Evolutionary conservation across 2,888 invertebrate species (phyloP), one percentile per base, ranked within the genome.

Genomic region (Choristoneura rosaceana): DNA sequence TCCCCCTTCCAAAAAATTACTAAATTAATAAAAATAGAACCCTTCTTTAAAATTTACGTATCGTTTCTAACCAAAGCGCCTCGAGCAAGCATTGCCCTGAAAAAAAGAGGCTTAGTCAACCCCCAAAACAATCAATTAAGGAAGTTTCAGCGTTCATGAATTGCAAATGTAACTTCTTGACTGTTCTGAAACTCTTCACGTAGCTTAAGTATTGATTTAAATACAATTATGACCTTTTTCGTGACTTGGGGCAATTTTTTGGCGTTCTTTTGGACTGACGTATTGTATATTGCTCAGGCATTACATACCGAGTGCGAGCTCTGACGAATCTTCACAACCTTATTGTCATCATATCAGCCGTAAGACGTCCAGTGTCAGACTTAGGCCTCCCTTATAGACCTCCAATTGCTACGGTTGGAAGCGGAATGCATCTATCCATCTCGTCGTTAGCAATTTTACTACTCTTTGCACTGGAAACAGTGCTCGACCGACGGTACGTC

Each of bases 121-220:
- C 81, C 81, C 84, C 79, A 82, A 88, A 90, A 92, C 89, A 91
- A 91, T 91, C 91, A 91, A 92, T 92, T 91, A 91, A 82, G 85
- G 83, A 90, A 89, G 86, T 90, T 90, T 84, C 83, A 84, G 85
- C 85, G 85, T 87, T 83, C 86, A 86, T 87, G 89, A 91, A 91
- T 90, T 91, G 89, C 88, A 90, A 90, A 78, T 82, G 84, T 84
- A 80, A 84, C 81, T 81, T 79, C 38, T 43, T 15, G 52, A 17
- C 34, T 15, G 47, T 61, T 62, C 50, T 50, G 62, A 41, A 45
- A 45, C 50, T 79, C 77, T 79, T 74, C 67, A 59, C 76, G 81
- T 33, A 50, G 4, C 33, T 64, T 61, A 59, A 76, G 68, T 78
- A 82, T 84, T 81, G 74, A 77, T 83, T 84, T 78, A 76, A 79